Evolutionary conservation across 1,140 invertebrate species (phyloP).

Genomic region (Goniozus legneri): DNA sequence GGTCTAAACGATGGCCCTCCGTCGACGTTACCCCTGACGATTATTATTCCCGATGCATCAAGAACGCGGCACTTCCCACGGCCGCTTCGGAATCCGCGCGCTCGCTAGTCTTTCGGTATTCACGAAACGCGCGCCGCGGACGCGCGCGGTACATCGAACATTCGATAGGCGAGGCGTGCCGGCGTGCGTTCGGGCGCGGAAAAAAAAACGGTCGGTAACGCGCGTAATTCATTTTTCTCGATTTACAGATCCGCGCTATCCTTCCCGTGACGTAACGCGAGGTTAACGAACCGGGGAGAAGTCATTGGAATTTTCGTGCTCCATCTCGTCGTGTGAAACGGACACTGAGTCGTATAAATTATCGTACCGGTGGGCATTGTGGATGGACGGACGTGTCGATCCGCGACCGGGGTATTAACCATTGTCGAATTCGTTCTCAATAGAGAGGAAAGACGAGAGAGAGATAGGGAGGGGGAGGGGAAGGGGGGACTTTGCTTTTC

Average conservation of each 20-base stretch:
- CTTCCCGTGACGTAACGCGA: not conserved
- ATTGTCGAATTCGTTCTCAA: no score
- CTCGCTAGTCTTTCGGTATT: constrained; percentile 31
- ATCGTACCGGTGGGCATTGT: no score
- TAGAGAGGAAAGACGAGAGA: no score
- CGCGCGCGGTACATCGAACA: no score
- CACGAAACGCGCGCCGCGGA: constrained; percentile 25
- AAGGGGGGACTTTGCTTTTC: no score
- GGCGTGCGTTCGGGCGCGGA: no score
- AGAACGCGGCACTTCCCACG: constrained; percentile 48
- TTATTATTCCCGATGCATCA: constrained; percentile 44
- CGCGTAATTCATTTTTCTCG: constrained; percentile 9
- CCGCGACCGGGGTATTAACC: no score
- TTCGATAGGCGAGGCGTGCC: constrained; percentile 27
- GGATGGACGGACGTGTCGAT: no score
- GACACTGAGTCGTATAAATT: no score
- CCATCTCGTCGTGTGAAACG: no score
- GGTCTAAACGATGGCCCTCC: not conserved
- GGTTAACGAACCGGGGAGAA: not conserved
- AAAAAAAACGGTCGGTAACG: not conserved
- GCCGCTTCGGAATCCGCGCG: constrained; percentile 45
- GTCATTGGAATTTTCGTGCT: no score
- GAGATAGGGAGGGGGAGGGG: no score
- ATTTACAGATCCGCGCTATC: not conserved
- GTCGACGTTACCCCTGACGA: constrained; percentile 12